phyloP scores from a whole-genome alignment of 1,140 invertebrate genomes.

The Drepana arcuata region DNA sequence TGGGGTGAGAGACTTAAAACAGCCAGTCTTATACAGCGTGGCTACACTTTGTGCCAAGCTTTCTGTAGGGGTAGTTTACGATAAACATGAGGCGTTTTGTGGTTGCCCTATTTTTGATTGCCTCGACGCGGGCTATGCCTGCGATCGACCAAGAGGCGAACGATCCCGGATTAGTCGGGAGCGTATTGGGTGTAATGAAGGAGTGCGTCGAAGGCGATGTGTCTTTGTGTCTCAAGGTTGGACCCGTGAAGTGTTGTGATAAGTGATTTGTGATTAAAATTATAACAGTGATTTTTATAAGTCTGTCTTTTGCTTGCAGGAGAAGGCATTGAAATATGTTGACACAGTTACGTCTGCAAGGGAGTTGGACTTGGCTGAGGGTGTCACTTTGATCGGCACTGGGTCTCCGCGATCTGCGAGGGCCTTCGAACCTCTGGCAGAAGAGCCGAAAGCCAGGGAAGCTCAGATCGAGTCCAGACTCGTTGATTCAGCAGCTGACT shows the following conservation, averaged over 20 bases:
- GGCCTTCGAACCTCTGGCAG: conserved; percentile 73
- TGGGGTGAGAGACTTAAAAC: conserved; percentile 62
- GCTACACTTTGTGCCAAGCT: conserved; percentile 56
- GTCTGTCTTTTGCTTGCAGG: conserved; percentile 55
- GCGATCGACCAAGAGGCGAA: conserved; percentile 42
- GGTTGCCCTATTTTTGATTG: conserved; percentile 47
- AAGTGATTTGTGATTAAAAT: conserved; percentile 11
- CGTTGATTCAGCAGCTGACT: conserved; percentile 80
- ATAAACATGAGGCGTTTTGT: conserved; percentile 40
- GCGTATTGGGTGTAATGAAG: conserved; percentile 50
- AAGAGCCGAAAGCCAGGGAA: conserved; percentile 80
- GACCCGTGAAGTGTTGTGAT: conserved; percentile 34
- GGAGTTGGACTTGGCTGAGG: conserved; percentile 75
- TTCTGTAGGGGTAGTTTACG: conserved; percentile 47
- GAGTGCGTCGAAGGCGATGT: conserved; percentile 55
- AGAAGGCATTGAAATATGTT: conserved; percentile 57
- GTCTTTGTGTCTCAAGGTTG: conserved; percentile 57
- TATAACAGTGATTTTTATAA: conserved; percentile 15
- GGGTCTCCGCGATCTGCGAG: conserved; percentile 72
- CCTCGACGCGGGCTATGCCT: conserved; percentile 44
- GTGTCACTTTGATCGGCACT: conserved; percentile 79
- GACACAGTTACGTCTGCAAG: conserved; percentile 45
- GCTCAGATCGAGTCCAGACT: conserved; percentile 83
- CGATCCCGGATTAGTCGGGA: conserved; percentile 36
- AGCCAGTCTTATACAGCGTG: conserved; percentile 35